Evolutionary conservation across 1,140 invertebrate genomes (phyloP).

Genomic region (Eulimnadia texana): DNA sequence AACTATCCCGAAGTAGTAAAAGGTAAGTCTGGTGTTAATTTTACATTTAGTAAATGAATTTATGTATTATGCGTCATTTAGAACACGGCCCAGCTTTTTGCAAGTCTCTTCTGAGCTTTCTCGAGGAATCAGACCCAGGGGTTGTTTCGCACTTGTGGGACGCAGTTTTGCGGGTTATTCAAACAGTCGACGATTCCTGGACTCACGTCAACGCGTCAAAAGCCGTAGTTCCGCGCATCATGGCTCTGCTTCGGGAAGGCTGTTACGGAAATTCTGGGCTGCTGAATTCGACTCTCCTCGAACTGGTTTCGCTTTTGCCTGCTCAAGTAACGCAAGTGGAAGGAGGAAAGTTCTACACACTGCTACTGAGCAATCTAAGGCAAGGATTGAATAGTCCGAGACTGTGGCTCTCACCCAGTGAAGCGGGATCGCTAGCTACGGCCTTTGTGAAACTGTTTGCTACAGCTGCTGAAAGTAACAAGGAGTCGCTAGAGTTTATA

Average conservation of each 20-base stretch:
- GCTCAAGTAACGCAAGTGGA: slow-evolving; percentile 17
- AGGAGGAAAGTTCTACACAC: background rate
- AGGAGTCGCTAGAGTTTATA: background rate
- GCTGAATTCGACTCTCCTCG: slow-evolving; percentile 37
- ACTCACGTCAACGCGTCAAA: slow-evolving; percentile 48
- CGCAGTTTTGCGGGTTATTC: slow-evolving; percentile 40
- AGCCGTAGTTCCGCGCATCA: slow-evolving; percentile 51
- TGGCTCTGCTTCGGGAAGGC: slow-evolving; percentile 44
- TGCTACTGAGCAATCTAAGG: background rate
- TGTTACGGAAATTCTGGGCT: slow-evolving; percentile 46
- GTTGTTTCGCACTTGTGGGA: slow-evolving; percentile 55
- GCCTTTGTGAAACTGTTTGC: background rate
- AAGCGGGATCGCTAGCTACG: background rate
- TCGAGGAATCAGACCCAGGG: slow-evolving; percentile 53
- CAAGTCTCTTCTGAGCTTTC: slow-evolving; percentile 37
- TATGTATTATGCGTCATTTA: no score
- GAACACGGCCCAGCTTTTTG: background rate
- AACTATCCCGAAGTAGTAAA: slow-evolving; percentile 1
- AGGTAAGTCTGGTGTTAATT: background rate
- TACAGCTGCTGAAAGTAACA: background rate
- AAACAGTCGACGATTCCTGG: slow-evolving; percentile 51
- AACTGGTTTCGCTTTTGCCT: slow-evolving; percentile 54
- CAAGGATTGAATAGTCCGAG: background rate
- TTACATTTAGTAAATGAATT: background rate
- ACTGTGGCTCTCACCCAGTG: background rate